Conservation (phyloP, 2,888 invertebrate species). For the Parthenolecanium corni region DNA sequence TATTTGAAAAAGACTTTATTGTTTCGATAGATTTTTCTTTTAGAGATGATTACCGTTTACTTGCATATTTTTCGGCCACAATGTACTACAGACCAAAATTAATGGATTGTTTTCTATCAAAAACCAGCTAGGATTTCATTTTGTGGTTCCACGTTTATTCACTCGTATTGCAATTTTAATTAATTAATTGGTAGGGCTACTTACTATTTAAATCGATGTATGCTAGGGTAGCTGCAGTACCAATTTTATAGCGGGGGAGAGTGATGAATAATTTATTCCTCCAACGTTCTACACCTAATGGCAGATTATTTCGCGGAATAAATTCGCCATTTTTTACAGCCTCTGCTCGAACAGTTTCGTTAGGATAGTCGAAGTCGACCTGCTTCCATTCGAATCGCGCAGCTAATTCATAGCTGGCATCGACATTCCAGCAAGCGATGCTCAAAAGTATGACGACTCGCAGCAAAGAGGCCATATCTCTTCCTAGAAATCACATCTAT, state of each 20-base stretch:
- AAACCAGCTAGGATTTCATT: too few relatives aligned
- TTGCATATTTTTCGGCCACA: too few relatives aligned
- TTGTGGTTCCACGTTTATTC: too few relatives aligned
- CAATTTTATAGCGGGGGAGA: conserved; percentile 59
- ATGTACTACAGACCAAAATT: too few relatives aligned
- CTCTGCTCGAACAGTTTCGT: conserved; percentile 46
- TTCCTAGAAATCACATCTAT: too few relatives aligned
- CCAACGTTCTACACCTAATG: conserved; percentile 59
- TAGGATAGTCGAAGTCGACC: conserved; percentile 55
- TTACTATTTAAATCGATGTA: conserved; percentile 46
- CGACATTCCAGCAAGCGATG: not conserved
- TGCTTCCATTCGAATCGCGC: conserved; percentile 60
- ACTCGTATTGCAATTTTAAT: too few relatives aligned
- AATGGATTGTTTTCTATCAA: too few relatives aligned
- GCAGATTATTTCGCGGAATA: conserved; percentile 53
- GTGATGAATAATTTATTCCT: conserved; percentile 48
- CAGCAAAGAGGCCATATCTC: not conserved
- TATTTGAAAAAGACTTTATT: too few relatives aligned
- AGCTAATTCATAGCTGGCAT: conserved; percentile 39
- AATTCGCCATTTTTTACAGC: conserved; percentile 52
- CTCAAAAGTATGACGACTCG: not conserved
- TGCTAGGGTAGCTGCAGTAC: conserved; percentile 58
- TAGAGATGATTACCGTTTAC: too few relatives aligned
- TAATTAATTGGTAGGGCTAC: too few relatives aligned
- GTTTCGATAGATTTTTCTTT: too few relatives aligned